A percentile compares a stretch with the other conserved stretches of the same genome.
Conservation (phyloP, 2,888 invertebrate species). For the Clitarchus hookeri region DNA sequence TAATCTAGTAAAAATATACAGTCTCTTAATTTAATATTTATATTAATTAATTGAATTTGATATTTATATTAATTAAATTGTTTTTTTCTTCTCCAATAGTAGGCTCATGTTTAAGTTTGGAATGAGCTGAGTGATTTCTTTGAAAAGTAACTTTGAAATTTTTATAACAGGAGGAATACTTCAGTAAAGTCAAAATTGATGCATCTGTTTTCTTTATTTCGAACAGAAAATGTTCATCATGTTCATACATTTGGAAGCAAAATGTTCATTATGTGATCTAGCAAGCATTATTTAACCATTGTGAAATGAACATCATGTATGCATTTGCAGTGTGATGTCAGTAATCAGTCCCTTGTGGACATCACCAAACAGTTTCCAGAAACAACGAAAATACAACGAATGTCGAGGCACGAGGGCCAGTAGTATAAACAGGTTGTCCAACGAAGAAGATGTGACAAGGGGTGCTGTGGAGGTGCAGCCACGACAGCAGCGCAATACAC, state of each 20-base stretch:
- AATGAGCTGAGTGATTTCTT: too few species aligned
- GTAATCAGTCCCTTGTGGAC: not conserved
- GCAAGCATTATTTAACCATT: not conserved
- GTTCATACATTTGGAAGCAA: not conserved
- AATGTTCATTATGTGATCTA: not conserved
- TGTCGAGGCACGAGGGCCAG: not conserved
- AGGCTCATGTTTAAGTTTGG: too few species aligned
- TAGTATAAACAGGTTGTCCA: constrained; percentile 20
- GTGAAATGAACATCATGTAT: not conserved
- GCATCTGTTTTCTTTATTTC: too few species aligned
- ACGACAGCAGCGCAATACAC: not conserved
- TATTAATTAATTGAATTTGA: too few species aligned
- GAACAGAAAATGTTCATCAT: too few species aligned
- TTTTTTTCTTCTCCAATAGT: too few species aligned
- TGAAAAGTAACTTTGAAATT: too few species aligned
- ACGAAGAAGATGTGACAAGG: constrained; percentile 33
- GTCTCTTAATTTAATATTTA: too few species aligned
- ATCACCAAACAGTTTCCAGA: constrained; percentile 47
- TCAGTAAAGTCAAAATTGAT: too few species aligned
- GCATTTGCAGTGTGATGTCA: not conserved
- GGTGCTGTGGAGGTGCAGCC: not conserved
- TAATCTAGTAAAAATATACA: too few species aligned
- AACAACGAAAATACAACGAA: constrained; percentile 58
- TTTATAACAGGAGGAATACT: too few species aligned
- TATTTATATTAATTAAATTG: too few species aligned